A percentile compares a stretch with the other conserved stretches of the same genome.
These are phyloP conservation scores for Numida meleagris DNA, from an alignment of 2,113 vertebrate genomes.

Conservation along the genomic window DNA sequence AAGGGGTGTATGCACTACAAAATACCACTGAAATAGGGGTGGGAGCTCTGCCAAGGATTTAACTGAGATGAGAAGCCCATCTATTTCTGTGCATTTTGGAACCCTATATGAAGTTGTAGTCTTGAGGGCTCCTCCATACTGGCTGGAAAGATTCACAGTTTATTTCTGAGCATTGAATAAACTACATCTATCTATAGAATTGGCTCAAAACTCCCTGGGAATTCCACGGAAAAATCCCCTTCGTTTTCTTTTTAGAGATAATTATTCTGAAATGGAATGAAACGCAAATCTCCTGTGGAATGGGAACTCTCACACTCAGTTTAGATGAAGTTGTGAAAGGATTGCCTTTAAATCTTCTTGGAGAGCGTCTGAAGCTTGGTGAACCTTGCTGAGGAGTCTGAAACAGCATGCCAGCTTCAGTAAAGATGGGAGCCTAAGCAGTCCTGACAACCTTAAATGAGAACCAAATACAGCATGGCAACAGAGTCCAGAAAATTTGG, in stretches of 20 bases:
- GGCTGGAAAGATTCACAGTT: constrained; percentile 55
- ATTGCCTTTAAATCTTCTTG: constrained; percentile 9
- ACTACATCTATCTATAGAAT: constrained; percentile 57
- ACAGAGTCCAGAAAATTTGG: background rate
- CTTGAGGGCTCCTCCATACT: background rate
- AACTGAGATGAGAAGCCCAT: background rate
- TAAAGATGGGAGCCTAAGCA: background rate
- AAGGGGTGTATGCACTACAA: background rate
- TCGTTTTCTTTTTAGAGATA: background rate
- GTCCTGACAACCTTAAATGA: background rate
- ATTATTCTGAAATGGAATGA: constrained; percentile 28
- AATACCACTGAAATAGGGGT: background rate
- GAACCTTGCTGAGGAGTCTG: background rate
- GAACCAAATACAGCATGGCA: background rate
- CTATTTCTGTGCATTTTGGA: constrained; percentile 27
- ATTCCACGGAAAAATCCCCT: constrained; percentile 31
- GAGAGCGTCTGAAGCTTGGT: background rate
- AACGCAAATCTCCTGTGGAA: constrained; percentile 4
- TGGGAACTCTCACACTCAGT: background rate
- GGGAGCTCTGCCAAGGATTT: constrained; percentile 32
- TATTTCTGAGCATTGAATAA: constrained; percentile 54
- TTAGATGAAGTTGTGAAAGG: constrained; percentile 16
- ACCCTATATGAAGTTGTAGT: background rate
- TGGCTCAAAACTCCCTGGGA: constrained; percentile 48
- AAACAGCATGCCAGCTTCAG: constrained; percentile 4